Conservation (phyloP, 1,140 invertebrate genomes). For the Chlorops oryzae region DNA sequence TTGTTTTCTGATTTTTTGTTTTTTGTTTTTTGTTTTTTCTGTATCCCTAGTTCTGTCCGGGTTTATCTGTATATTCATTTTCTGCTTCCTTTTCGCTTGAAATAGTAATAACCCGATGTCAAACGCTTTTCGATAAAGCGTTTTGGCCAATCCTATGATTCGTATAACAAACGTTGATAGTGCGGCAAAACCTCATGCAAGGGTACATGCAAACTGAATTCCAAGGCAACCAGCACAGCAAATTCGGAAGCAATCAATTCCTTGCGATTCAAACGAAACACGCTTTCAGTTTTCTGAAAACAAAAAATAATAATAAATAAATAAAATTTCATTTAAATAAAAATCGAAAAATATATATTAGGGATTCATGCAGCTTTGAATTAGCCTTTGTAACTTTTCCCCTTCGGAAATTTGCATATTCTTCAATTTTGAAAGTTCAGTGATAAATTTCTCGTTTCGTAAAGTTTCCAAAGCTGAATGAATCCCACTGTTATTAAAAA, state of each 20-base stretch:
- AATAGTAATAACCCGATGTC: conserved; percentile 25
- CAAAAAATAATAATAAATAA: conserved; percentile 23
- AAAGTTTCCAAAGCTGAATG: too few species aligned
- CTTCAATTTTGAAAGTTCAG: too few species aligned
- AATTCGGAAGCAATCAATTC: conserved; percentile 89
- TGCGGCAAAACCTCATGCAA: conserved; percentile 89
- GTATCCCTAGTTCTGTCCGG: too few species aligned
- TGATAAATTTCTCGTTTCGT: too few species aligned
- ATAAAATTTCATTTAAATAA: conserved; percentile 9
- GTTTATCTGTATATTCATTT: too few species aligned
- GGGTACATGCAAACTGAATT: conserved; percentile 89
- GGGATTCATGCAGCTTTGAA: neutral
- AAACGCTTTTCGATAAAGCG: conserved; percentile 39
- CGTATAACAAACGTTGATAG: conserved; percentile 86
- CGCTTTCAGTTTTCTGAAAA: conserved; percentile 77
- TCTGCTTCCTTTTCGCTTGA: conserved; percentile 35
- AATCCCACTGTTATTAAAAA: conserved; percentile 1
- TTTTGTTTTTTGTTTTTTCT: too few species aligned
- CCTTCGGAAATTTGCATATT: too few species aligned
- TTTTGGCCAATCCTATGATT: conserved; percentile 57
- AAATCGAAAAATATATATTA: too few species aligned
- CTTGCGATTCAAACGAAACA: conserved; percentile 84
- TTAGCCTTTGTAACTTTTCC: neutral
- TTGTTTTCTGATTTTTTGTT: too few species aligned
- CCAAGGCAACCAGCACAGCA: conserved; percentile 86